Base-by-base conservation (phyloP, 2,797 vertebrate species). In the Phoebastria nigripes region DNA sequence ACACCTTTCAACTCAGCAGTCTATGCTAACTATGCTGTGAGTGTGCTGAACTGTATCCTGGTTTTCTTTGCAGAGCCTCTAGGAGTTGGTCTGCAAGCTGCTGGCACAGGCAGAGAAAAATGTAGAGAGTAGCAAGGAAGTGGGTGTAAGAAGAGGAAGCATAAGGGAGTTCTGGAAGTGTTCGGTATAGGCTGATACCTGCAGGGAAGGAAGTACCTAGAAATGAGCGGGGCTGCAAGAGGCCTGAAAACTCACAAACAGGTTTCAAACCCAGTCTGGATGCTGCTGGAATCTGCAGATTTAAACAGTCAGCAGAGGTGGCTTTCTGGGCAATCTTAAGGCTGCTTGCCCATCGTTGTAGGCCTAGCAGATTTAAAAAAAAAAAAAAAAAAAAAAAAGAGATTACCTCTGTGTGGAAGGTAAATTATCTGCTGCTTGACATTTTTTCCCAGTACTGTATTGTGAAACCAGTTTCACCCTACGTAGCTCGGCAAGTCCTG, bases 401-500 rank as follows among this genome's bases (percentile, higher is more conserved):
- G 12, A 52, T 4, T 8, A 28, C 2, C 4, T 65, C 20, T 16
- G 1, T 62, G 8, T 52, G 61, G 42, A 85, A 65, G 29, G 19
- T 67, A 69, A 41, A 11, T 72, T 31, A 47, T 52, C n/a, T 90
- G 28, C 63, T 52, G 12, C 6, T 66, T 78, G 33, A 15, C 9
- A 0, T 12, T n/a, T 73, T 55, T 42, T 8, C 28, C 15, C 12
- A 20, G 13, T 47, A 7, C 16, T 78, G 15, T 47, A 8, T 2
- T 63, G 37, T 79, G 62, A 87, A 82, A 63, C 15, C 13, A 1
- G 0, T 59, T 46, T 49, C n/a, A 33, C 11, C 15, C 20, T n/a
- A 3, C 1, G 0, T 8, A 55, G 35, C 42, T 29, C 1, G 0
- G 28, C 29, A 46, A 47, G 31, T 12, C 42, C 52, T 22, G 44